These are phyloP conservation scores for Cotesia glomerata DNA, from an alignment of 1,140 invertebrate species.

Conservation along the genomic window DNA sequence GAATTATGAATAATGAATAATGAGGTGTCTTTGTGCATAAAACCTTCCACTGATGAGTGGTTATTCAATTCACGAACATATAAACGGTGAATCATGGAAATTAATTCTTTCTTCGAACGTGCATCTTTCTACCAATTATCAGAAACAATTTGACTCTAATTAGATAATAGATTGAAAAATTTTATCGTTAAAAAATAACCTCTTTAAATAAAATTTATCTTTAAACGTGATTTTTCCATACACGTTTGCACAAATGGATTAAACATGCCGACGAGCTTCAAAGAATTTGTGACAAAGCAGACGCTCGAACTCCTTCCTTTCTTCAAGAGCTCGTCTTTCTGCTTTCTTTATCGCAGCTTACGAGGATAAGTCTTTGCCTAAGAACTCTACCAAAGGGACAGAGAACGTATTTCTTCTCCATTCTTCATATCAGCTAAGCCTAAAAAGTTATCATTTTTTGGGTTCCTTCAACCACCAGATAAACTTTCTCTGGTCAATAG, in stretches of 20 bases:
- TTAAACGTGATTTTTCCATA: constrained; percentile 43
- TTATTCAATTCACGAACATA: too few relatives aligned
- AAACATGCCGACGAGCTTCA: constrained; percentile 44
- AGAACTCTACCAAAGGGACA: background rate
- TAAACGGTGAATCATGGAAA: constrained; percentile 19
- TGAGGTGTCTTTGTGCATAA: too few relatives aligned
- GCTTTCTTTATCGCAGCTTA: constrained; percentile 16
- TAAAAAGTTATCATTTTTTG: too few relatives aligned
- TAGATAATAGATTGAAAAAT: too few relatives aligned
- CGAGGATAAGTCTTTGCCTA: background rate
- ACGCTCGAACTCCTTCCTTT: constrained; percentile 32
- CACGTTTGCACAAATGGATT: constrained; percentile 35
- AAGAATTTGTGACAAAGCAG: constrained; percentile 43
- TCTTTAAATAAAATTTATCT: background rate
- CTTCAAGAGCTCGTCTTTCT: constrained; percentile 22
- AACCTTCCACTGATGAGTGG: too few relatives aligned
- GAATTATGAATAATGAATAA: too few relatives aligned
- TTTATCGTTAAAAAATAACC: too few relatives aligned
- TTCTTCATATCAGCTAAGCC: background rate
- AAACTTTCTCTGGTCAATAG: too few relatives aligned
- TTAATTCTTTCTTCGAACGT: constrained; percentile 25
- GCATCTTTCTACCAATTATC: constrained; percentile 18
- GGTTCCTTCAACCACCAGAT: too few relatives aligned
- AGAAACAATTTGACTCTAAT: constrained; percentile 6
- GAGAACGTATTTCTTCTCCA: background rate